Conservation (phyloP, 2,797 vertebrate species). For the Acanthopagrus latus region DNA sequence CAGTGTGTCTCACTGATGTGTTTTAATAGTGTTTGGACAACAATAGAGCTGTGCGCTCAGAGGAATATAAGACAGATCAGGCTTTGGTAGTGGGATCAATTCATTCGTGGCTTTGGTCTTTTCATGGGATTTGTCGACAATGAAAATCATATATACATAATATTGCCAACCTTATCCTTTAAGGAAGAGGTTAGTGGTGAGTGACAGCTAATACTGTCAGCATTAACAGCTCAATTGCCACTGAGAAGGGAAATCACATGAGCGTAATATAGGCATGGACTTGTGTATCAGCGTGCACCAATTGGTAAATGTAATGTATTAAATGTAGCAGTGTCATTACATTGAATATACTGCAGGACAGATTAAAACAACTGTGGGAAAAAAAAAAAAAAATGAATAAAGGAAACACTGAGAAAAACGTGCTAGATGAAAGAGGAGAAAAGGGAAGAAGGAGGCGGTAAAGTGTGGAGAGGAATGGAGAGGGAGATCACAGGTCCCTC, state of each 20-base stretch:
- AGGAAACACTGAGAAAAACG: slow-evolving; percentile 8
- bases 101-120: background rate
- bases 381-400: slow-evolving; percentile 6
- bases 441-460: slow-evolving; percentile 11
- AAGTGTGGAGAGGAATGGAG: slow-evolving; percentile 62
- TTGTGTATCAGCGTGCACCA: slow-evolving; percentile 5
- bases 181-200: slow-evolving; percentile 29
- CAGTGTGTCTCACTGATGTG: slow-evolving; percentile 15
- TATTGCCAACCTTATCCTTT: slow-evolving; percentile 19
- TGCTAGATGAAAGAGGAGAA: slow-evolving; percentile 20
- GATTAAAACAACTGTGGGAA: background rate
- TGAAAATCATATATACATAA: background rate
- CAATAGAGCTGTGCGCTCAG: slow-evolving; percentile 1
- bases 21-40: slow-evolving; percentile 25
- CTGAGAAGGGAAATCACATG: slow-evolving; percentile 16
- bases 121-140: slow-evolving; percentile 25
- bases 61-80: slow-evolving; percentile 13
- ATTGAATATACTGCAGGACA: slow-evolving; percentile 5
- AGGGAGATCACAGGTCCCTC: slow-evolving; percentile 78
- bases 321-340: slow-evolving; percentile 10
- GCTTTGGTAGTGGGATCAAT: background rate
- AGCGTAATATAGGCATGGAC: background rate
- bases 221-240: slow-evolving; percentile 30
- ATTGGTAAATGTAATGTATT: slow-evolving; percentile 10
- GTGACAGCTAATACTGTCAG: slow-evolving; percentile 15